phyloP scores from a whole-genome alignment of 2,797 vertebrate species.

The Diplodus puntazzo region DNA sequence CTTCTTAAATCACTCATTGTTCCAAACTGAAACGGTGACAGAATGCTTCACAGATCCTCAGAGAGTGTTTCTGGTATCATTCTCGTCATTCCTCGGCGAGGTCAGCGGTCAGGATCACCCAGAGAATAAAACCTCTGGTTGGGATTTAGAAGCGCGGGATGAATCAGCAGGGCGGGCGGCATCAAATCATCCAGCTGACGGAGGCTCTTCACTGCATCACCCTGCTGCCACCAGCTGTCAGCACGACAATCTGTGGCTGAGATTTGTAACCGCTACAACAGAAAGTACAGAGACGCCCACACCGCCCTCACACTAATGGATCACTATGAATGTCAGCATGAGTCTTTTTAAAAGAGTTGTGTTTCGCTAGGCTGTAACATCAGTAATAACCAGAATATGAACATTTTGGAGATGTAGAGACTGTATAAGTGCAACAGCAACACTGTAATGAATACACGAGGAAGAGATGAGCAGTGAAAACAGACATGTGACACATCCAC shows the following conservation, averaged over 20 bases:
- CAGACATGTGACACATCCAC: background rate
- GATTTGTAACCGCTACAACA: constrained; percentile 14
- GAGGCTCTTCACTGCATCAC: constrained; percentile 26
- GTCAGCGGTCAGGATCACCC: constrained; percentile 28
- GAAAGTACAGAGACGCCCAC: constrained; percentile 2
- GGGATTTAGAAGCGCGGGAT: constrained; percentile 25
- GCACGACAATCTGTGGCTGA: constrained; percentile 13
- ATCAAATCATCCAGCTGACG: constrained; percentile 32
- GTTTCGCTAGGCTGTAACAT: background rate
- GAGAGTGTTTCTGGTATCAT: background rate
- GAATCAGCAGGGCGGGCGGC: constrained; percentile 32
- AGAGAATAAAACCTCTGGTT: constrained; percentile 24
- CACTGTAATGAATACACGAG: background rate
- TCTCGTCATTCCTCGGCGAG: background rate
- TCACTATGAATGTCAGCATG: background rate
- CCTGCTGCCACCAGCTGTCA: constrained; percentile 36
- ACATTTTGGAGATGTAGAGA: background rate
- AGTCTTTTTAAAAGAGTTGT: background rate
- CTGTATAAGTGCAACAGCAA: background rate
- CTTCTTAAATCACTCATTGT: background rate
- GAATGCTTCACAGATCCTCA: background rate
- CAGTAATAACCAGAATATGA: no score
- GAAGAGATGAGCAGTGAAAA: background rate
- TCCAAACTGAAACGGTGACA: background rate
- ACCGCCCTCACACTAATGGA: background rate